Conservation (phyloP, 2,113 vertebrate genomes). For the Steatornis caripensis region DNA sequence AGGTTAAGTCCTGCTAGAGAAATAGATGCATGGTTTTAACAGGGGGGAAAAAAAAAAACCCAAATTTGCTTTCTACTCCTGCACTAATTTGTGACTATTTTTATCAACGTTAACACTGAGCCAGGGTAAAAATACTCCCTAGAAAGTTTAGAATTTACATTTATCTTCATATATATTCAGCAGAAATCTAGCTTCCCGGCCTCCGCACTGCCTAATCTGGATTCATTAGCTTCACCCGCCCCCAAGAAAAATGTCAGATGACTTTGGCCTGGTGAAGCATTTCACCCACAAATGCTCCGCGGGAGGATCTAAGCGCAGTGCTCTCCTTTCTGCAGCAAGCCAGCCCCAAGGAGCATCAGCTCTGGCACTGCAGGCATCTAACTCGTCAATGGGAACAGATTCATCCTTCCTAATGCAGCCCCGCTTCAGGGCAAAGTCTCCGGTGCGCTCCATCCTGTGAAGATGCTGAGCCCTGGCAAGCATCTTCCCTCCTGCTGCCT, state of each 20-base stretch:
- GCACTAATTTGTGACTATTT: slow-evolving; percentile 68
- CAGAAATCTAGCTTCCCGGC: slow-evolving; percentile 29
- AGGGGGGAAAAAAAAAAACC: background rate
- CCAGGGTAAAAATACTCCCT: slow-evolving; percentile 65
- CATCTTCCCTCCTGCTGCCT: background rate
- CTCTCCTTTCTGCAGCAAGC: background rate
- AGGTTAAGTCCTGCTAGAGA: slow-evolving; percentile 21
- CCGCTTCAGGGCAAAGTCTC: background rate
- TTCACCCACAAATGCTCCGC: background rate
- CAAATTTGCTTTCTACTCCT: slow-evolving; percentile 55
- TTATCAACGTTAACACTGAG: slow-evolving; percentile 54
- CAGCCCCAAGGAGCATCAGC: background rate
- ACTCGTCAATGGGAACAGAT: background rate
- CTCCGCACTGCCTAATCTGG: slow-evolving; percentile 44
- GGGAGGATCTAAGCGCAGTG: background rate
- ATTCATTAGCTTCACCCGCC: slow-evolving; percentile 60
- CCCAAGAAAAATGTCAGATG: slow-evolving; percentile 56
- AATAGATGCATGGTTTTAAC: background rate
- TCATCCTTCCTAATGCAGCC: background rate
- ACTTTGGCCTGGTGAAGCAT: slow-evolving; percentile 27
- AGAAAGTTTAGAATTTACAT: slow-evolving; percentile 64
- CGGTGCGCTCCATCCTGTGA: fast-evolving
- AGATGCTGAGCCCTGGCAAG: background rate
- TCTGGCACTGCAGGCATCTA: background rate
- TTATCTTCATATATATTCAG: slow-evolving; percentile 61